These are phyloP conservation scores for Tolmerus cingulatus DNA, from an alignment of 2,888 invertebrate species.

Conservation along the genomic window DNA sequence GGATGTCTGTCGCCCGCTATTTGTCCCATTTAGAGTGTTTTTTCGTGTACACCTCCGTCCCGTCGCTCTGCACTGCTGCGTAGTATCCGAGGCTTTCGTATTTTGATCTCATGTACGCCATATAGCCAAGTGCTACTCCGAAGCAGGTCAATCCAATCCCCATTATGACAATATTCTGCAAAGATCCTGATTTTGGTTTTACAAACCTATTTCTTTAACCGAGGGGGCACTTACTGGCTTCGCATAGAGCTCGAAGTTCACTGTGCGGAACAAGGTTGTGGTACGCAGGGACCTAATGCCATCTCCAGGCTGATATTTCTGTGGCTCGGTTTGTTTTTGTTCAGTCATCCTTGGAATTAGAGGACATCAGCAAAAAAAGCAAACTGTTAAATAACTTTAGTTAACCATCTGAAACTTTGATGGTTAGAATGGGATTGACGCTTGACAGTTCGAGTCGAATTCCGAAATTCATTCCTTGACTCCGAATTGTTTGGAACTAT, in stretches of 20 bases:
- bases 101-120: slow-evolving; percentile 84
- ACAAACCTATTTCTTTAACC: not conserved
- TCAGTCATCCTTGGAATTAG: not conserved
- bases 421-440: not conserved
- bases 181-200: slow-evolving; percentile 50
- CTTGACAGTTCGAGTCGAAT: no score
- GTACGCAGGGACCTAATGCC: slow-evolving; percentile 78
- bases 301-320: slow-evolving; percentile 70
- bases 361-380: not conserved
- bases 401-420: not conserved
- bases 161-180: slow-evolving; percentile 88
- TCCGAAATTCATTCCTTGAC: no score
- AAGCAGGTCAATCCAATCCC: slow-evolving; percentile 79
- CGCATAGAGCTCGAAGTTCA: slow-evolving; percentile 90
- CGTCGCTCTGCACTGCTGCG: slow-evolving; percentile 79
- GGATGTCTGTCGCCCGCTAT: slow-evolving; percentile 54
- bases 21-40: slow-evolving; percentile 80
- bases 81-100: slow-evolving; percentile 83
- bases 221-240: slow-evolving; percentile 75
- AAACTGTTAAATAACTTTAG: not conserved
- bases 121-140: slow-evolving; percentile 77
- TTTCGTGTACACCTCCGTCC: slow-evolving; percentile 76
- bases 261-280: slow-evolving; percentile 77
- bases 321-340: not conserved
- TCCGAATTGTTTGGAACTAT: no score